phyloP scores from a whole-genome alignment of 2,113 vertebrate genomes.

The Mobula hypostoma region DNA sequence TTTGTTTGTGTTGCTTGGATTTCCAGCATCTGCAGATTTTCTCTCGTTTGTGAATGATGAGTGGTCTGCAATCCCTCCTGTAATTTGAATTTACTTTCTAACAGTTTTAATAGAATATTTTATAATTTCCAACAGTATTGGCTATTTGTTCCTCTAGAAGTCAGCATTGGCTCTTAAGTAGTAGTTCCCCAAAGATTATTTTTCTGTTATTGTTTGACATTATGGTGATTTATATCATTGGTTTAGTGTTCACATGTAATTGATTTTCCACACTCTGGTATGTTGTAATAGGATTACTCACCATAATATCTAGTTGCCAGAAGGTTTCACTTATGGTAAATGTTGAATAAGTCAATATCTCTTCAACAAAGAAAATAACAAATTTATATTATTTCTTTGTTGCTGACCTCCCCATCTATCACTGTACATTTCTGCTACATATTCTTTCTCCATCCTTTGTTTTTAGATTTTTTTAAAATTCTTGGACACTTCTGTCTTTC shows the following conservation, averaged over 20 bases:
- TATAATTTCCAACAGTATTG: neutral
- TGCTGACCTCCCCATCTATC: neutral
- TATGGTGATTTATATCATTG: neutral
- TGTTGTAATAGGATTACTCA: slow-evolving; percentile 34
- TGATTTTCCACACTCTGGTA: slow-evolving; percentile 33
- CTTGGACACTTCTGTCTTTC: neutral
- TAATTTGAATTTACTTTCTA: neutral
- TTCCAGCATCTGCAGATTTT: no score
- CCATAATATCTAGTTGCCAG: slow-evolving; percentile 32
- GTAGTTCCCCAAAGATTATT: neutral
- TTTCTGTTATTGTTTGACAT: slow-evolving; percentile 26
- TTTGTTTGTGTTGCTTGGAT: no score
- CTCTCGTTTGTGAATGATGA: neutral
- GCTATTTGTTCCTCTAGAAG: neutral
- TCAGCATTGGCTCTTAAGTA: neutral
- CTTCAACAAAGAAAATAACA: neutral
- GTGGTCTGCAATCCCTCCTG: neutral
- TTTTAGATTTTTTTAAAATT: neutral
- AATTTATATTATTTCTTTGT: neutral
- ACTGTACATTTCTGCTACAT: neutral
- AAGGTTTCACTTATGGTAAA: slow-evolving; percentile 7
- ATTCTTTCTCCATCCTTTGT: neutral
- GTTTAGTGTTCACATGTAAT: slow-evolving; percentile 32
- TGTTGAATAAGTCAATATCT: neutral
- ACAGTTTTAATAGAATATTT: neutral